phyloP scores from a whole-genome alignment of 1,140 invertebrate species.

The Pseudomyrmex pallidus region DNA sequence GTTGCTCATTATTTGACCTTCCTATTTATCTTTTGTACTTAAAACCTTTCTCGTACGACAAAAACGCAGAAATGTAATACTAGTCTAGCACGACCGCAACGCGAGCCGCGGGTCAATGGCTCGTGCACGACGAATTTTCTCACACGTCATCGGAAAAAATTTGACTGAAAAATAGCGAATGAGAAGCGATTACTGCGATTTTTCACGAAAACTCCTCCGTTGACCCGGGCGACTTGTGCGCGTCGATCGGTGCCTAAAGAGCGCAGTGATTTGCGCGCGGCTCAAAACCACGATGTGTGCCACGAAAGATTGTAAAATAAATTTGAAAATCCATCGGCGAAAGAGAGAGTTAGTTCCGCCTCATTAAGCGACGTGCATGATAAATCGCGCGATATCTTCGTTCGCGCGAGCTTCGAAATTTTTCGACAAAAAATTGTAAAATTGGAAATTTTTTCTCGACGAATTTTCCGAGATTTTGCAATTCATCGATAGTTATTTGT shows the following conservation, averaged over 20 bases:
- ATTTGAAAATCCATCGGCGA: conserved; percentile 46
- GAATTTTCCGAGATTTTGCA: conserved; percentile 1
- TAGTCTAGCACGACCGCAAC: neutral
- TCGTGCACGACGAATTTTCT: conserved; percentile 19
- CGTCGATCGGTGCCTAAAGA: conserved; percentile 8
- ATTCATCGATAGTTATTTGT: neutral
- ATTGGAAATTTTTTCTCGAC: neutral
- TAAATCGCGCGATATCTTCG: conserved; percentile 21
- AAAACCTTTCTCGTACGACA: no score
- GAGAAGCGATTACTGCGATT: conserved; percentile 33
- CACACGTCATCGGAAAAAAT: conserved; percentile 40
- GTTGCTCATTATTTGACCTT: no score
- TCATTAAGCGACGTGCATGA: conserved; percentile 55
- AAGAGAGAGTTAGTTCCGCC: conserved; percentile 54
- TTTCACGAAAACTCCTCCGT: conserved; percentile 35
- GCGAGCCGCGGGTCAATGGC: conserved; percentile 37
- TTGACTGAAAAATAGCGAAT: conserved; percentile 56
- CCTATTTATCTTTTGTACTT: no score
- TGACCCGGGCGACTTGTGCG: neutral
- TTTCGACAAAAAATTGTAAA: conserved; percentile 12
- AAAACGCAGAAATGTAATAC: no score
- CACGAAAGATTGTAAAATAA: conserved; percentile 49
- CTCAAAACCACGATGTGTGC: neutral
- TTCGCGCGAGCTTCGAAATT: neutral
- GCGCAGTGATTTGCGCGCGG: conserved; percentile 27